Conservation (phyloP, 2,888 invertebrate species). For the Tridacna crocea region DNA sequence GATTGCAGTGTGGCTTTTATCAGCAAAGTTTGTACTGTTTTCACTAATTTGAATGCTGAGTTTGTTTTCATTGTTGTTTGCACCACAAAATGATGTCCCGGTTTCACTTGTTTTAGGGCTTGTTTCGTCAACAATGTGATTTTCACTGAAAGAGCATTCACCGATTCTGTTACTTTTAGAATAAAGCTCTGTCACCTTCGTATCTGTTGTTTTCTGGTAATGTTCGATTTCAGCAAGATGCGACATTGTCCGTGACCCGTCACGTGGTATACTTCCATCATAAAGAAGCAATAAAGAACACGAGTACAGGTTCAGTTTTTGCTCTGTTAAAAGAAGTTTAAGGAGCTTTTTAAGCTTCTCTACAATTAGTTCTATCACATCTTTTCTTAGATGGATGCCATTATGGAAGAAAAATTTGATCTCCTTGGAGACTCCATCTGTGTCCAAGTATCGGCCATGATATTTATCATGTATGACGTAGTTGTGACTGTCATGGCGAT, state of each 20-base stretch:
- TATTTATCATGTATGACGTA: constrained; percentile 86
- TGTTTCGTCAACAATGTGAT: too few species aligned
- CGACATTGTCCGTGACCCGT: not conserved
- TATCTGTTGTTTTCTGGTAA: too few species aligned
- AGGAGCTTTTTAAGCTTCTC: constrained; percentile 83
- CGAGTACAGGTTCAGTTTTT: constrained; percentile 85
- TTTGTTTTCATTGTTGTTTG: not conserved
- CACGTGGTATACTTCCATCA: constrained; percentile 80
- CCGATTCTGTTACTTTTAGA: too few species aligned
- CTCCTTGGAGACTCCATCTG: constrained; percentile 84
- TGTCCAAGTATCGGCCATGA: constrained; percentile 85
- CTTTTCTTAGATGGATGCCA: constrained; percentile 82
- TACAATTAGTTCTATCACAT: constrained; percentile 82
- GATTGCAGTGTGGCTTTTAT: not conserved
- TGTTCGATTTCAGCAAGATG: not conserved
- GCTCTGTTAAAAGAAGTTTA: constrained; percentile 80
- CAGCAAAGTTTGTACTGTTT: not conserved
- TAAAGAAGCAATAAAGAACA: constrained; percentile 86
- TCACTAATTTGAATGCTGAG: not conserved
- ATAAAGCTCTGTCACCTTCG: too few species aligned
- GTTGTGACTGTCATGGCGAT: constrained; percentile 84
- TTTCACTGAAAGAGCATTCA: too few species aligned
- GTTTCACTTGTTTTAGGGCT: too few species aligned
- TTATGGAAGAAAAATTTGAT: constrained; percentile 85
- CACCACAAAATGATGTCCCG: too few species aligned